A percentile compares a stretch with the other conserved stretches of the same genome.
Evolutionary conservation across 2,113 vertebrate genomes (phyloP).

Genomic region (Fukomys damarensis): DNA sequence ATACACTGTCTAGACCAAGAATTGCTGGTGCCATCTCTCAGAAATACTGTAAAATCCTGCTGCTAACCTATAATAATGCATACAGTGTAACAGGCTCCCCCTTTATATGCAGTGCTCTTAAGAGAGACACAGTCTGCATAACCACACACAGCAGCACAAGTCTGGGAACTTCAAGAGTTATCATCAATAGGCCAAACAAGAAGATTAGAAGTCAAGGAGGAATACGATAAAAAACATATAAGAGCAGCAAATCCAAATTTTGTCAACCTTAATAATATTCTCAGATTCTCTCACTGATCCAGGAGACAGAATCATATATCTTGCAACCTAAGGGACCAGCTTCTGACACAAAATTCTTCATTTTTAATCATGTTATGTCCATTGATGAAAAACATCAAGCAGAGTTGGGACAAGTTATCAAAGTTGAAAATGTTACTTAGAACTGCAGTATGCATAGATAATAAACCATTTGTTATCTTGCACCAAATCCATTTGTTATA

Average conservation of each 20-base stretch:
- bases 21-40: background rate
- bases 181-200: background rate
- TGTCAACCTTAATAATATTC: background rate
- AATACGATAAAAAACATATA: background rate
- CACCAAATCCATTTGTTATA: constrained; percentile 1
- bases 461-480: constrained; percentile 19
- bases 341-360: background rate
- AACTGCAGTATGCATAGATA: background rate
- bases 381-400: constrained; percentile 26
- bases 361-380: background rate
- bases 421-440: background rate
- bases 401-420: background rate
- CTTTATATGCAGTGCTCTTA: background rate
- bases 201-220: background rate
- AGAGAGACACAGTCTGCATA: background rate
- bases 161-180: background rate
- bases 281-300: background rate
- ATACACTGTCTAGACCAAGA: background rate
- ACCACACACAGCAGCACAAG: background rate
- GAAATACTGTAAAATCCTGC: background rate
- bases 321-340: background rate
- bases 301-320: background rate
- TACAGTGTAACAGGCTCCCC: background rate
- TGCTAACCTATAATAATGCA: background rate
- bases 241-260: background rate